Evolutionary conservation across 2,797 vertebrate species (phyloP).

Genomic region (Halcyon leucocephala): DNA sequence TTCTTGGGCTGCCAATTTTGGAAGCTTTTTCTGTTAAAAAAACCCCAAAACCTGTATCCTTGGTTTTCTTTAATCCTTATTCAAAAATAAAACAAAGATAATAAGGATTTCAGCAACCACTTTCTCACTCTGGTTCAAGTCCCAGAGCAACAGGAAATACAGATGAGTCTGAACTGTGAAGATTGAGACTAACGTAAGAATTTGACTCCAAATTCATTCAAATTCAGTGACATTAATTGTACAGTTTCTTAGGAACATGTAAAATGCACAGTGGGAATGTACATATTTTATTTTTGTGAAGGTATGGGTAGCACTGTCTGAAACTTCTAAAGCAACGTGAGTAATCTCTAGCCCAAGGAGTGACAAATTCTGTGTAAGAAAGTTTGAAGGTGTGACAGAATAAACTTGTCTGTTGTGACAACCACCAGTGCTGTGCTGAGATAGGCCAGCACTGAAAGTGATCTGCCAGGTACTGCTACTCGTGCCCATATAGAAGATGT

Average conservation of each 20-base stretch:
- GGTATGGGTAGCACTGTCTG: neutral
- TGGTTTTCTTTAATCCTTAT: neutral
- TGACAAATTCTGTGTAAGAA: neutral
- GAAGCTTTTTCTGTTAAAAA: neutral
- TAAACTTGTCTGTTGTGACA: neutral
- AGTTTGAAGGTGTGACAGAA: neutral
- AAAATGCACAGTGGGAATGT: neutral
- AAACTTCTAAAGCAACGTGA: neutral
- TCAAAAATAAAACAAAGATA: neutral
- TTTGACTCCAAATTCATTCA: neutral
- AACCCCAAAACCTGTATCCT: neutral
- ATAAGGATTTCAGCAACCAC: neutral
- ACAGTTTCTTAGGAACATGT: neutral
- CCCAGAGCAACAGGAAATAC: neutral
- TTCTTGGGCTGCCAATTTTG: neutral
- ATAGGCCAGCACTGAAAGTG: neutral
- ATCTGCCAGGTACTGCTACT: neutral
- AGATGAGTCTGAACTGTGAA: neutral
- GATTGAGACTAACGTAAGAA: neutral
- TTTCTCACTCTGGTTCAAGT: neutral
- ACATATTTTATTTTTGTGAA: neutral
- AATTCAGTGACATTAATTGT: neutral
- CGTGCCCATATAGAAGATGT: fast-evolving
- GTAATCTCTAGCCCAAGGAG: neutral
- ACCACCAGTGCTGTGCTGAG: neutral